Conservation (phyloP, 2,888 invertebrate species). For the Omphaloscelis lunosa region DNA sequence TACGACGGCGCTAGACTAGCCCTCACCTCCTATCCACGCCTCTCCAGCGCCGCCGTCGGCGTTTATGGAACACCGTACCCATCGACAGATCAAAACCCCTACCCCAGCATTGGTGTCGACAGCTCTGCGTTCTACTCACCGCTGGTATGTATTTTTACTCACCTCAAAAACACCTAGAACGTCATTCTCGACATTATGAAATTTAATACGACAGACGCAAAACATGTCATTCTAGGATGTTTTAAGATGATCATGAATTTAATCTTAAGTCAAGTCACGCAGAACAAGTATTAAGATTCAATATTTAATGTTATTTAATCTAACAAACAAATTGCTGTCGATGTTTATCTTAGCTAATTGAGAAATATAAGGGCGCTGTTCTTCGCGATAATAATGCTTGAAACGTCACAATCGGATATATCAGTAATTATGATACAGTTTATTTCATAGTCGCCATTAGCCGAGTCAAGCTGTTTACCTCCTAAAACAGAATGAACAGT, state of each 20-base stretch:
- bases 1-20: conserved; percentile 97
- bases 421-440: conserved; percentile 69
- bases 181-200: neutral
- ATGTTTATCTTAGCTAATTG: conserved; percentile 64
- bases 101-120: conserved; percentile 97
- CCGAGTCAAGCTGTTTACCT: conserved; percentile 62
- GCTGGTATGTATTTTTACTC: conserved; percentile 93
- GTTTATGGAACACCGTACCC: conserved; percentile 97
- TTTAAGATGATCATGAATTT: conserved; percentile 41
- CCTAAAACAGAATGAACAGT: conserved; percentile 72
- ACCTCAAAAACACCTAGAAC: conserved; percentile 27
- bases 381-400: conserved; percentile 36
- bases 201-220: neutral
- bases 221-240: conserved; percentile 36
- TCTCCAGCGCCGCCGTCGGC: conserved; percentile 94
- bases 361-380: conserved; percentile 49
- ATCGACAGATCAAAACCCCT: conserved; percentile 97
- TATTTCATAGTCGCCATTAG: conserved; percentile 66
- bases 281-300: conserved; percentile 45
- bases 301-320: conserved; percentile 58
- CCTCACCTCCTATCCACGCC: conserved; percentile 94
- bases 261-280: conserved; percentile 36
- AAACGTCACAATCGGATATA: conserved; percentile 40
- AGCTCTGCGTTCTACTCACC: conserved; percentile 99
- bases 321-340: conserved; percentile 55